Conservation (phyloP, 2,113 vertebrate genomes). For the Crotalus tigris region DNA sequence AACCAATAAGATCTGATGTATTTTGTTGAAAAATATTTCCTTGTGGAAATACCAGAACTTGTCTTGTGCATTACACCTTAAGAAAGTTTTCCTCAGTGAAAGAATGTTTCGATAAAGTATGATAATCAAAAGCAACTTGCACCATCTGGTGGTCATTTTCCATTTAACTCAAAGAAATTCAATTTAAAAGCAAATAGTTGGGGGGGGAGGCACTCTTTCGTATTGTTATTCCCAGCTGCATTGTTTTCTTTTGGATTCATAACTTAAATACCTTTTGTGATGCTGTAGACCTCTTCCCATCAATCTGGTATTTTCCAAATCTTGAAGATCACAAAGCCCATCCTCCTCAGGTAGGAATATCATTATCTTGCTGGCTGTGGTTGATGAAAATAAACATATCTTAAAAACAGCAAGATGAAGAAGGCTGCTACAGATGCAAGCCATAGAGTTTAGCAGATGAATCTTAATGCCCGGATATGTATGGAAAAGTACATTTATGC, state of each 20-base stretch:
- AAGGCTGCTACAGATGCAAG: neutral
- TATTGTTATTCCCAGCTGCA: neutral
- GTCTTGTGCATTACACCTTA: neutral
- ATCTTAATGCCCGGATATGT: neutral
- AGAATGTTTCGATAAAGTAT: neutral
- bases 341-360: neutral
- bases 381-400: neutral
- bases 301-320: neutral
- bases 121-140: conserved; percentile 54
- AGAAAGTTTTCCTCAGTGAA: neutral
- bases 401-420: neutral
- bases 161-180: neutral
- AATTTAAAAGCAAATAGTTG: neutral
- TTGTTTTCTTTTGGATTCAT: neutral
- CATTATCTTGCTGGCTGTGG: neutral
- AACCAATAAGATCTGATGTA: neutral
- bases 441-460: neutral
- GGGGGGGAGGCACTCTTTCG: neutral
- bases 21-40: neutral
- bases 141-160: conserved; percentile 67
- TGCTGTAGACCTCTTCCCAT: neutral
- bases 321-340: neutral
- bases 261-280: neutral
- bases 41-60: neutral
- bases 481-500: neutral